phyloP scores from a whole-genome alignment of 2,113 vertebrate species.

The Labeo catla region DNA sequence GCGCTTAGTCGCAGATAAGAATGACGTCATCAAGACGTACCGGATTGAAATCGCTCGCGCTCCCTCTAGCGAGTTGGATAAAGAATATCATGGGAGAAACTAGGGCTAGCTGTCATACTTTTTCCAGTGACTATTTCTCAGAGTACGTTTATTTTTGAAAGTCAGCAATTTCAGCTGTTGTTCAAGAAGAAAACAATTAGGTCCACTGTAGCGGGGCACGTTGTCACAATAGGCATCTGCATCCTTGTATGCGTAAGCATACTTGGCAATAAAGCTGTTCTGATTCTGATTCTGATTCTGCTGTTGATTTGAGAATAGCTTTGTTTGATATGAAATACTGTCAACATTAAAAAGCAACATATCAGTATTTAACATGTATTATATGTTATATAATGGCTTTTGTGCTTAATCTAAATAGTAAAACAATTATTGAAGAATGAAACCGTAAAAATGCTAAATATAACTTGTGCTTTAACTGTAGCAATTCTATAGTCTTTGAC shows the following conservation, averaged over 20 bases:
- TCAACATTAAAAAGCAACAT: neutral
- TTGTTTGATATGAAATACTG: neutral
- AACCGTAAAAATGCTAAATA: neutral
- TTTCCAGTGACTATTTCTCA: neutral
- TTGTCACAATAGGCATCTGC: neutral
- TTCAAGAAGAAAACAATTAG: too few species aligned
- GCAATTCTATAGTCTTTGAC: too few species aligned
- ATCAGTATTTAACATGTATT: neutral
- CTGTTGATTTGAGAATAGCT: neutral
- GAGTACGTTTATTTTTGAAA: neutral
- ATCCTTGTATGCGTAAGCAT: too few species aligned
- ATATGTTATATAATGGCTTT: neutral
- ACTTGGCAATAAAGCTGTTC: too few species aligned
- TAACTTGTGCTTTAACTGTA: neutral
- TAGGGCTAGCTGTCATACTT: neutral
- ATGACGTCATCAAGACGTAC: neutral
- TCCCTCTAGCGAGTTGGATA: neutral
- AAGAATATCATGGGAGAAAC: neutral
- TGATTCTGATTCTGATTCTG: too few species aligned
- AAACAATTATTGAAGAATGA: neutral
- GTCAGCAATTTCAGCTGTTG: neutral
- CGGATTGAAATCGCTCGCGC: neutral
- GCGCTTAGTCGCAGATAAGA: neutral
- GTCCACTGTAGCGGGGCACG: neutral
- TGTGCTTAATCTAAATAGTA: too few species aligned